Conservation (phyloP, 2,113 vertebrate genomes). For the Mormoops blainvillei region DNA sequence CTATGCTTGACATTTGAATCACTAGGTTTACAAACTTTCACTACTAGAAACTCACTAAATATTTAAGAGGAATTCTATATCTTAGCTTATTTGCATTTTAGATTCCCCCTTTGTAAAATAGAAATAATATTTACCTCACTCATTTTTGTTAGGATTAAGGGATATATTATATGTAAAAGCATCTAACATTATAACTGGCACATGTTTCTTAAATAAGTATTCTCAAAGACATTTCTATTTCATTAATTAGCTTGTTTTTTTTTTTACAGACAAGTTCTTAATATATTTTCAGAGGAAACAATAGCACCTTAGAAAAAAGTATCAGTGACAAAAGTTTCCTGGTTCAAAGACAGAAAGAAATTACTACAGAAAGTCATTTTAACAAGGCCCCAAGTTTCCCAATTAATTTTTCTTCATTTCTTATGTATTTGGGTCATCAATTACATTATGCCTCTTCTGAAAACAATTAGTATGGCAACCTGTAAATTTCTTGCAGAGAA, state of each 20-base stretch:
- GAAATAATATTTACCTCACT: background rate
- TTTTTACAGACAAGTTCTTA: conserved; percentile 12
- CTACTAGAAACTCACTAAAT: background rate
- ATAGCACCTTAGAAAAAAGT: background rate
- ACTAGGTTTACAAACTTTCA: background rate
- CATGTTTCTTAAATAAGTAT: conserved; percentile 24
- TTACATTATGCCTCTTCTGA: conserved; percentile 66
- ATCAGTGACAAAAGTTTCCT: conserved; percentile 37
- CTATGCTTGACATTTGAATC: background rate
- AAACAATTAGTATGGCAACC: conserved; percentile 74
- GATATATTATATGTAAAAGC: background rate
- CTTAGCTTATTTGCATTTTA: background rate
- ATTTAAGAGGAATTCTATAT: background rate
- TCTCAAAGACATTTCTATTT: background rate
- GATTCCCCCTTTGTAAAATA: background rate
- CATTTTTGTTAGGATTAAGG: background rate
- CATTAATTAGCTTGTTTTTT: background rate
- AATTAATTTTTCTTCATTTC: conserved; percentile 71
- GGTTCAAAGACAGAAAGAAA: conserved; percentile 56
- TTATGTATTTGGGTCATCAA: conserved; percentile 67
- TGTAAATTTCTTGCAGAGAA: conserved; percentile 68
- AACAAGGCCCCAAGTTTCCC: conserved; percentile 74
- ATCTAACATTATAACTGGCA: background rate
- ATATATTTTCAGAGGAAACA: conserved; percentile 43
- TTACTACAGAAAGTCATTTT: conserved; percentile 69